Evolutionary conservation across 2,113 vertebrate genomes (phyloP), one percentile per base, ranked within the genome.

Genomic region (Probosciger aterrimus): DNA sequence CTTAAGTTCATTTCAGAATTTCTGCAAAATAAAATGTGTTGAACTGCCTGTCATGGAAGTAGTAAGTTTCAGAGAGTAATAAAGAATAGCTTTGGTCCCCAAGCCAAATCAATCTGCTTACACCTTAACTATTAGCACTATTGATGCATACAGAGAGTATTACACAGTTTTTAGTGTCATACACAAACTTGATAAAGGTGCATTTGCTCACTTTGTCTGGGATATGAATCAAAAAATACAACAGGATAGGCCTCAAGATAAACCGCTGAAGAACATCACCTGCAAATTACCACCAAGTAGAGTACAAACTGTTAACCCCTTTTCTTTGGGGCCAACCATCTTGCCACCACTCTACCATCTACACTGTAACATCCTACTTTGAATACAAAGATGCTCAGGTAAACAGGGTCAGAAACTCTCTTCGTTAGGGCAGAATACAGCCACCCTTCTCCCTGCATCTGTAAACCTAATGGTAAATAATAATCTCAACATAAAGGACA

Each of bases 191-290:
- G 10, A 43, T 60, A 27, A 74, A 63, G 11, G 4, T 55, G 4
- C 4, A 24, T 74, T 78, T 27, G 31, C 18, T 64, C 0, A 0
- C 27, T 27, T 24, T 65, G 24, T 83, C 13, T 2, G n/a, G 39
- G 10, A 25, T 18, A 25, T 41, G 33, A 12, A 41, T 50, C 27
- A 47, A 65, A 77, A 57, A 5, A n/a, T 16, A 46, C 8, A 67
- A 41, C 7, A 70, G 3, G 9, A 53, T 35, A 76, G 3, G 17
- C 19, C 23, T 37, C 16, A 57, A 24, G 37, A 14, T 6, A 73
- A 82, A 47, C 11, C 23, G 7, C 52, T n/a, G 23, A 57, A 23
- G 33, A 64, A 18, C 8, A 35, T 7, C 12, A 53, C 31, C 39
- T 78, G 19, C 23, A 85, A 16, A 14, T 63, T 28, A 14, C 11